phyloP scores from a whole-genome alignment of 2,113 vertebrate genomes.

The Sminthopsis crassicaudata region DNA sequence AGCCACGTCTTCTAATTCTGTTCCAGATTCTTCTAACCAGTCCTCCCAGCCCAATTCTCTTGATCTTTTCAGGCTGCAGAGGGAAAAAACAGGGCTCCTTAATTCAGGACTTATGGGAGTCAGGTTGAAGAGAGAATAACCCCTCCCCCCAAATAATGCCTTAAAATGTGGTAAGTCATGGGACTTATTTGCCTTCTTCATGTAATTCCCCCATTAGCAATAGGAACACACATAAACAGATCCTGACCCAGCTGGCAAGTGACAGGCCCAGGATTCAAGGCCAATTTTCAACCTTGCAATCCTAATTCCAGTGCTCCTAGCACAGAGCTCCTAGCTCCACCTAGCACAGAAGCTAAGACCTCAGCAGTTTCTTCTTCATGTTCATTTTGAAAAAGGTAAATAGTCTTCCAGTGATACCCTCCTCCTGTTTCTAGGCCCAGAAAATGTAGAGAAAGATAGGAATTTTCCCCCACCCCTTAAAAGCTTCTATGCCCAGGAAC shows the following conservation, averaged over 20 bases:
- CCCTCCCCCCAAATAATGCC: not conserved
- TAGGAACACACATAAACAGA: not conserved
- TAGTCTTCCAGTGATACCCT: not conserved
- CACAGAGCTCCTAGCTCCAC: too few relatives aligned
- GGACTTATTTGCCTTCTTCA: not conserved
- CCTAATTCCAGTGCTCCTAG: not conserved
- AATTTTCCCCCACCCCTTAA: not conserved
- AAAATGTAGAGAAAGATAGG: not conserved
- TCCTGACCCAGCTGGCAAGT: not conserved
- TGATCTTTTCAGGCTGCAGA: too few relatives aligned
- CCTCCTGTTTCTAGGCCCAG: not conserved
- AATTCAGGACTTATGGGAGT: too few relatives aligned
- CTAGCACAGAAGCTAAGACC: not conserved
- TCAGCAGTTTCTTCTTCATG: not conserved
- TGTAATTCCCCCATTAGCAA: not conserved
- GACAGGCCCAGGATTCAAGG: not conserved
- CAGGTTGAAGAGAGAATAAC: too few relatives aligned
- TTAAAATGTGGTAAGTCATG: not conserved
- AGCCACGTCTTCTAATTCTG: too few relatives aligned
- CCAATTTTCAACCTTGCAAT: not conserved
- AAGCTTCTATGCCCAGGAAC: not conserved
- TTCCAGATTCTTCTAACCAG: too few relatives aligned
- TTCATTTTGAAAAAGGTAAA: not conserved
- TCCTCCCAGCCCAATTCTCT: too few relatives aligned
- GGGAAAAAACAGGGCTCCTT: too few relatives aligned